Evolutionary conservation across 2,113 vertebrate genomes (phyloP).

Genomic region (Apteryx owenii): DNA sequence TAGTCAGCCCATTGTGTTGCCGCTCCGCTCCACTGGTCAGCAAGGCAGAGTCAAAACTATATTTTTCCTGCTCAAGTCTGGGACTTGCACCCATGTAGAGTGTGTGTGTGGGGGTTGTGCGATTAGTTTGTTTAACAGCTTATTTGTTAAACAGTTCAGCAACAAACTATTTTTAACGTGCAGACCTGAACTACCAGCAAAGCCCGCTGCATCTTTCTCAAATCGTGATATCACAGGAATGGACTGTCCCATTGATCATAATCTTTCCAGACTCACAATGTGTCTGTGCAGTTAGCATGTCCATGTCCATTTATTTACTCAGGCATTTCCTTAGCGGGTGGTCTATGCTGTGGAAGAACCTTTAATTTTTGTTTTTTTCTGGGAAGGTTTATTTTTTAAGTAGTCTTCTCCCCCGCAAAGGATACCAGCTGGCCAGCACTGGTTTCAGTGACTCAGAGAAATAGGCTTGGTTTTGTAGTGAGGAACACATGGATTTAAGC

Average conservation of each 20-base stretch:
- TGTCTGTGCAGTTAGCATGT: not conserved
- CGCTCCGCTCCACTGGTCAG: not conserved
- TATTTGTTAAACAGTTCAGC: not conserved
- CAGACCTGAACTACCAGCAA: not conserved
- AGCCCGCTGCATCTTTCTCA: not conserved
- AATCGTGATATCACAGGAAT: rapidly evolving
- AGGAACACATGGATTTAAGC: not conserved
- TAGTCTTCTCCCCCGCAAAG: not conserved
- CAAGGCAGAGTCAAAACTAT: not conserved
- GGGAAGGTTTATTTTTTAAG: not conserved
- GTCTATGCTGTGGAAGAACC: not conserved
- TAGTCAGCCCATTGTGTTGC: not conserved
- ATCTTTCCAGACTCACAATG: not conserved
- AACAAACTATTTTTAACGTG: not conserved
- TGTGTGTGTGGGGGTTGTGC: not conserved
- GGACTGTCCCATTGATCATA: not conserved
- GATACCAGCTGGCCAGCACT: not conserved
- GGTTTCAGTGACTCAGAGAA: not conserved
- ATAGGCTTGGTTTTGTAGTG: not conserved
- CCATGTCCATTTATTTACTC: slow-evolving; percentile 32
- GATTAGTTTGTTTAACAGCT: not conserved
- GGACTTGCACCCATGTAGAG: not conserved
- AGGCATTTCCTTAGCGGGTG: slow-evolving; percentile 42
- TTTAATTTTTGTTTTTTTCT: not conserved
- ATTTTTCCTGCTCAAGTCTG: not conserved